Evolutionary conservation across 2,888 invertebrate genomes (phyloP), one percentile per base, ranked within the genome.

Genomic region (Ischnura elegans): DNA sequence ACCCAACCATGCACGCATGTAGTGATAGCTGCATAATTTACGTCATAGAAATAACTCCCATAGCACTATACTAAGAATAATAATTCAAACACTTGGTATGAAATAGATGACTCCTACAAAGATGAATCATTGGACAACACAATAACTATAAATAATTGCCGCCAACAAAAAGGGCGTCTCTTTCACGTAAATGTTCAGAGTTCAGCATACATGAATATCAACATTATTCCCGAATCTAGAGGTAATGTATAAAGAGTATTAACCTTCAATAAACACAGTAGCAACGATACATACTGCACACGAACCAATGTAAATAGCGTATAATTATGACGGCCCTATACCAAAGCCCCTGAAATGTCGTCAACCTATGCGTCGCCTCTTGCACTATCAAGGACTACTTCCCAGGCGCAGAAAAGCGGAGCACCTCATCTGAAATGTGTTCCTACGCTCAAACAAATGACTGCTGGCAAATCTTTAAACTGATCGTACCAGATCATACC

Each of bases 311-410:
- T 19, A 45, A 13, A 10, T 43, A 25, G 8, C 61, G 16, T 61
- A 61, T 45, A 42, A 90, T 45, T 25, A 19, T 21, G 43, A 29
- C 29, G 42, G 90, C 61, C 90, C 90, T 61, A 51, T 93, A 86
- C 45, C 93, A 93, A 87, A 85, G 93, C 93, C 93, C 93, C 93
- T 93, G 93, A 86, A 84, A 93, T 85, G 86, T 93, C 93, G 93
- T 93, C 93, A 93, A 93, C 93, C 93, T 93, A 85, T 47, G 93
- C 93, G 86, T 93, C 93, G 47, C 85, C 87, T 85, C 85, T 47
- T 85, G 51, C 87, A 87, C 93, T 90, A 84, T 93, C 61, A 84
- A 86, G 93, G 93, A 93, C 93, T 93, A 93, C 85, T 93, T 93
- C 85, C 87, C 87, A 93, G 93, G 93, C 93, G 93, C 93, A 93